Conservation (phyloP, 2,888 invertebrate species). For the Pterobdella sp. region DNA sequence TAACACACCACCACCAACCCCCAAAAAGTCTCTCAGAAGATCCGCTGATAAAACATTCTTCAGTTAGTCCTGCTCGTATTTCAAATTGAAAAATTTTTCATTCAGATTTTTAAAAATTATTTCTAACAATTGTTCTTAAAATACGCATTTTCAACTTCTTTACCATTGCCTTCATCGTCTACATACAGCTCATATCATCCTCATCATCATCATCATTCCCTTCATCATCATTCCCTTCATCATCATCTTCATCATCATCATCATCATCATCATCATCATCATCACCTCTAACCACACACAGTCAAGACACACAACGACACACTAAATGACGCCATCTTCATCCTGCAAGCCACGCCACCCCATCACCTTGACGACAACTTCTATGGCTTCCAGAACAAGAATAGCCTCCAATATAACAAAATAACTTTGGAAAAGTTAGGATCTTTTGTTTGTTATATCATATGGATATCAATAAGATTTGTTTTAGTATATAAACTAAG, state of each 20-base stretch:
- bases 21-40: constrained; percentile 48
- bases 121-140: not conserved
- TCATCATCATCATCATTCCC: too few species aligned
- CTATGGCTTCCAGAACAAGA: not conserved
- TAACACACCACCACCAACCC: constrained; percentile 61
- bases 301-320: constrained; percentile 9
- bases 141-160: not conserved
- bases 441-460: too few species aligned
- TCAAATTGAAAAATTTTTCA: not conserved
- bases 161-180: not conserved
- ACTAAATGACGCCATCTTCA: constrained; percentile 3
- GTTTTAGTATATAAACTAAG: too few species aligned
- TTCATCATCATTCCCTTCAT: not conserved
- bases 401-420: too few species aligned
- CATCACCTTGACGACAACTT: not conserved
- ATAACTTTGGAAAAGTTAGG: too few species aligned
- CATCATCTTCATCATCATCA: not conserved
- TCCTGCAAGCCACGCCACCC: not conserved
- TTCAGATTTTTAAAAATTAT: not conserved
- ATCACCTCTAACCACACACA: not conserved
- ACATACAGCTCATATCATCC: not conserved
- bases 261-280: not conserved
- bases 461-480: too few species aligned
- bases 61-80: not conserved
- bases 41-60: constrained; percentile 44